Base-by-base conservation (phyloP, 2,113 vertebrate genomes). In the Heptranchias perlo region DNA sequence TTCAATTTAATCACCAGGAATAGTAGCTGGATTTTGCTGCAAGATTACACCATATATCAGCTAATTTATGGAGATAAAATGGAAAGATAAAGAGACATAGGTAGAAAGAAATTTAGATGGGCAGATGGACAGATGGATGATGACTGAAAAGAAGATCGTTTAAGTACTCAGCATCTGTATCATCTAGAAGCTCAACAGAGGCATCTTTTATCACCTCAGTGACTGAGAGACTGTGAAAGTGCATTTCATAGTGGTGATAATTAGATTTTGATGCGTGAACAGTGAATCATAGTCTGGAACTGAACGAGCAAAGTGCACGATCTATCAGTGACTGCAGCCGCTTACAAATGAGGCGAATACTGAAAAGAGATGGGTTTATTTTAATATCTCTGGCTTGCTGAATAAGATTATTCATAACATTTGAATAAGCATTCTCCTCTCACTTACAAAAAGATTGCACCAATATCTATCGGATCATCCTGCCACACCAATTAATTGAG, bases 241-340 rank as follows among this genome's bases (percentile, higher is more conserved):
- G 58, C 58, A 93, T 64, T 93, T 93, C 35, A 39, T 21, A 93
- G n/a, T 39, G 8, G 35, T 93, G 89, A 62, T 93, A 93, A 93
- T 93, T 93, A n/a, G 35, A 93, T 93, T 93, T 93, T 62, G 58
- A 93, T 64, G 89, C 64, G 35, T 64, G 54, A 93, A 92, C 35
- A 62, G n/a, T 62, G 89, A 93, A 64, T 93, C 89, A 93, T 93
- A n/a, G 35, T 62, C 31, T 92, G 87, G 54, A 91, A 61, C 47
- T 62, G 54, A 93, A 93, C 10, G 89, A 18, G 16, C 89, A 62
- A 62, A 93, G 35, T 64, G 89, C 58, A 64, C 61, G 35, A 61
- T 92, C 87, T 92, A n/a, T 61, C 54, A 62, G 89, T 21, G 49
- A 58, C 89, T 62, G n/a, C 1, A 64, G 58, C 18, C 39, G 2